A percentile compares a stretch with the other conserved stretches of the same genome.
Conservation (phyloP, 2,888 invertebrate species). For the Lasioglossum marginatum region DNA sequence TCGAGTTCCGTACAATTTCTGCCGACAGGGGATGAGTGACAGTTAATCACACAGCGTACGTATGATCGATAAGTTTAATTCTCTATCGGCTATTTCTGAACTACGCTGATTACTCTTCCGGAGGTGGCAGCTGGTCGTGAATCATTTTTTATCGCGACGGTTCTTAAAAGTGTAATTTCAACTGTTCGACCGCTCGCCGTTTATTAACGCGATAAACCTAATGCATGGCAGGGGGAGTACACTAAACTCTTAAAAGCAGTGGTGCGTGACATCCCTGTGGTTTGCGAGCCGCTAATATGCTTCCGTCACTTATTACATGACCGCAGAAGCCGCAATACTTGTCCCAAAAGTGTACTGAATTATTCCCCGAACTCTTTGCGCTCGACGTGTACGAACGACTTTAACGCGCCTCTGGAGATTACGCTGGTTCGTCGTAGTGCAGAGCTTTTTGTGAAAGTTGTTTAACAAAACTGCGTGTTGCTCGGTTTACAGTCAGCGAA, state of each 20-base stretch:
- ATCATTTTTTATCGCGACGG: not conserved
- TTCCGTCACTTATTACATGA: conserved; percentile 2
- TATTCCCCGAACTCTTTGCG: not conserved
- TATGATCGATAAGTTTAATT: conserved; percentile 13
- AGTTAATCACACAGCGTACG: not conserved
- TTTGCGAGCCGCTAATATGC: not conserved
- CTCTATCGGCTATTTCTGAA: not conserved
- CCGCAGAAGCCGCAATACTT: not conserved
- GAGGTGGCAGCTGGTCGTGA: not conserved
- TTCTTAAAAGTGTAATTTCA: not conserved
- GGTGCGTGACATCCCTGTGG: not conserved
- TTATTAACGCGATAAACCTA: conserved; percentile 1
- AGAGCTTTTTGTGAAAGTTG: too few relatives aligned
- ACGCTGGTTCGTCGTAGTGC: not conserved
- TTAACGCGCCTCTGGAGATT: not conserved
- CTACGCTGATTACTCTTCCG: not conserved
- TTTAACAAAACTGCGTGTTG: too few relatives aligned
- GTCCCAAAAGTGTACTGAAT: not conserved
- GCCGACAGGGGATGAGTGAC: conserved; percentile 7
- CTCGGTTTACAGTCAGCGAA: too few relatives aligned
- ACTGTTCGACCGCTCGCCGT: not conserved
- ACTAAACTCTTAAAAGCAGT: conserved; percentile 1
- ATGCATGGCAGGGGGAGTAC: not conserved
- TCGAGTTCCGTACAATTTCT: not conserved
- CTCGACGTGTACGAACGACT: not conserved